phyloP scores from a whole-genome alignment of 1,140 invertebrate species.

The Papilio aristodemus region DNA sequence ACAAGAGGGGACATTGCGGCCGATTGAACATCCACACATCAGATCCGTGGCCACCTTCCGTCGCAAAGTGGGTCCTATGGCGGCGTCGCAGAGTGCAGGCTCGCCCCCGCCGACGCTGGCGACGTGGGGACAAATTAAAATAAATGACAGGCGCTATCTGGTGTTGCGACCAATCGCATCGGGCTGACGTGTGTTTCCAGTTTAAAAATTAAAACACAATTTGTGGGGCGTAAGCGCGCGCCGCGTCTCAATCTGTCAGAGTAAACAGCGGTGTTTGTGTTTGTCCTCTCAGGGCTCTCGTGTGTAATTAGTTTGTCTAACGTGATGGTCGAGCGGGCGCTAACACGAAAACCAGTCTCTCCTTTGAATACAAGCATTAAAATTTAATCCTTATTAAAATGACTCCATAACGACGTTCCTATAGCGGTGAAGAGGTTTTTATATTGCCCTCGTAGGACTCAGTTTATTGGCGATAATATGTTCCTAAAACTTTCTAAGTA shows the following conservation, averaged over 20 bases:
- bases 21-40: conserved; percentile 8
- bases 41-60: not conserved
- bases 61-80: no score
- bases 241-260: conserved; percentile 61
- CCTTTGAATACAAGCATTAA: not conserved
- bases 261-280: conserved; percentile 63
- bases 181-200: conserved; percentile 55
- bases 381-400: conserved; percentile 3
- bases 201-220: conserved; percentile 76
- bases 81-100: not conserved
- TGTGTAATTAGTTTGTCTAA: conserved; percentile 62
- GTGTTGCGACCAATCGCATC: conserved; percentile 43
- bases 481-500: not conserved
- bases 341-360: not conserved
- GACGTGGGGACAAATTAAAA: conserved; percentile 66
- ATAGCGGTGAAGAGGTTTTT: not conserved
- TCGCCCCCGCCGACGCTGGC: conserved; percentile 41
- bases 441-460: not conserved
- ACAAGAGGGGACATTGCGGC: conserved; percentile 24
- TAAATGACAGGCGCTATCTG: conserved; percentile 65
- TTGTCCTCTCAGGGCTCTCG: conserved; percentile 51
- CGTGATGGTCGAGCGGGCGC: conserved; percentile 37
- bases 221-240: conserved; percentile 50
- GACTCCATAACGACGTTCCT: not conserved
- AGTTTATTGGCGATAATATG: conserved; percentile 2